Evolutionary conservation across 2,888 invertebrate genomes (phyloP).

Genomic region (Tetheella fluctuosa): DNA sequence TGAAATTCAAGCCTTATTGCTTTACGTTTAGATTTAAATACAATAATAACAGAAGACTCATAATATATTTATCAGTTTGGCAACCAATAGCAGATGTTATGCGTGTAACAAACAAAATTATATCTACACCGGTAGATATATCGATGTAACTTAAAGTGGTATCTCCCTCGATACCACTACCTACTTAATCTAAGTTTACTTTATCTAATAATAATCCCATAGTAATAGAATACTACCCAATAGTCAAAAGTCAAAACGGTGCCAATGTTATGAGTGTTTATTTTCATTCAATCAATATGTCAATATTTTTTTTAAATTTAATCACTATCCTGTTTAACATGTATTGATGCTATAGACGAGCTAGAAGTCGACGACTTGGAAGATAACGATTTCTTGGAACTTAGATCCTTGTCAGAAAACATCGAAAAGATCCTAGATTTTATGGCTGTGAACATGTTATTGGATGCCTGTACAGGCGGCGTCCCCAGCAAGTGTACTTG

Average conservation of each 20-base stretch:
- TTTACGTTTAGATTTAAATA: too few species aligned
- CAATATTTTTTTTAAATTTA: slow-evolving; percentile 26
- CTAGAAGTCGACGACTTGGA: slow-evolving; percentile 7
- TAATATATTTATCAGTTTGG: too few species aligned
- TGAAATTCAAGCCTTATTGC: too few species aligned
- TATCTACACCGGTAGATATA: too few species aligned
- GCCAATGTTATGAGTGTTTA: not conserved
- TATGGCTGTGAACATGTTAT: slow-evolving; percentile 44
- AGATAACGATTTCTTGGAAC: not conserved
- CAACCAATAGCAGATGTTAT: too few species aligned
- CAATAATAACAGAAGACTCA: too few species aligned
- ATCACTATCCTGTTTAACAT: slow-evolving; percentile 25
- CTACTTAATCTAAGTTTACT: too few species aligned
- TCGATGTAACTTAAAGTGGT: too few species aligned
- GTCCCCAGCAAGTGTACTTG: slow-evolving; percentile 24
- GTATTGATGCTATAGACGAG: slow-evolving; percentile 15
- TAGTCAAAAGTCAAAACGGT: not conserved
- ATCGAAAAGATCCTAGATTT: slow-evolving; percentile 52
- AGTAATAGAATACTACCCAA: not conserved
- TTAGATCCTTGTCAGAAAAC: slow-evolving; percentile 36
- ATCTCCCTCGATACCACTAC: too few species aligned
- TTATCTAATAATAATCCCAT: too few species aligned
- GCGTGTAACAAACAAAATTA: too few species aligned
- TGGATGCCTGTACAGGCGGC: slow-evolving; percentile 21
- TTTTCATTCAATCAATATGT: slow-evolving; percentile 21